A percentile compares a stretch with the other conserved stretches of the same genome.
These are phyloP conservation scores for Drosophila seguyi DNA, from an alignment of 1,140 invertebrate genomes.

Conservation along the genomic window DNA sequence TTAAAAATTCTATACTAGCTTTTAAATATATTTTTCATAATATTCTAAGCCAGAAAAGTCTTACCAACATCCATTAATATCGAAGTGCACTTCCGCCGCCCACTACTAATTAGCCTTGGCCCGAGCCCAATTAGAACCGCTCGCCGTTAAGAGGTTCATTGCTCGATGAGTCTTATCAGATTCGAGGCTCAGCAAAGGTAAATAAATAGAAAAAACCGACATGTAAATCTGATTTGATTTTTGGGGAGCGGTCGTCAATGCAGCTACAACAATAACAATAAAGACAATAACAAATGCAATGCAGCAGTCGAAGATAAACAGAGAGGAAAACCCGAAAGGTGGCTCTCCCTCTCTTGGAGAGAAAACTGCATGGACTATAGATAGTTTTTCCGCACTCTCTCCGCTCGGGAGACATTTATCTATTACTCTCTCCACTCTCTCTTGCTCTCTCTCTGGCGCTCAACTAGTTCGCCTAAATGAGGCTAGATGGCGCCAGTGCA, in stretches of 20 bases:
- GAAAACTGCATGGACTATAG: constrained; percentile 8
- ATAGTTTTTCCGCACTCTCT: constrained; percentile 39
- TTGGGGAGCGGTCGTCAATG: constrained; percentile 76
- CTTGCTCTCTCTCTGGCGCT: constrained; percentile 9
- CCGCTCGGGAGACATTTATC: constrained; percentile 15
- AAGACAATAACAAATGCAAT: constrained; percentile 51
- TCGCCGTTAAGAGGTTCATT: constrained; percentile 10
- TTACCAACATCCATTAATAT: constrained; percentile 6
- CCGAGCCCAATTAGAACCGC: constrained; percentile 24
- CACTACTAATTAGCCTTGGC: constrained; percentile 39
- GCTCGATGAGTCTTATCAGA: constrained; percentile 53
- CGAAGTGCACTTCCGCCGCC: constrained; percentile 18
- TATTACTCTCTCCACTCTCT: constrained; percentile 7
- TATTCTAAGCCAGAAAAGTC: not conserved
- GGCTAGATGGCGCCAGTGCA: constrained; percentile 60
- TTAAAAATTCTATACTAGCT: not conserved
- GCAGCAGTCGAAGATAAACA: constrained; percentile 72
- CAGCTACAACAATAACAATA: constrained; percentile 35
- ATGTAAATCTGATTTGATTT: constrained; percentile 66
- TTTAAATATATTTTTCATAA: not conserved
- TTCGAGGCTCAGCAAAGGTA: constrained; percentile 33
- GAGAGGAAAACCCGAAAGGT: constrained; percentile 44
- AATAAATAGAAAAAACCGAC: constrained; percentile 38
- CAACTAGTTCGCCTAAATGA: constrained; percentile 54
- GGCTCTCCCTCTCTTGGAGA: constrained; percentile 23